These are phyloP conservation scores for Spodoptera litura DNA, from an alignment of 1,140 invertebrate genomes.

Conservation along the genomic window DNA sequence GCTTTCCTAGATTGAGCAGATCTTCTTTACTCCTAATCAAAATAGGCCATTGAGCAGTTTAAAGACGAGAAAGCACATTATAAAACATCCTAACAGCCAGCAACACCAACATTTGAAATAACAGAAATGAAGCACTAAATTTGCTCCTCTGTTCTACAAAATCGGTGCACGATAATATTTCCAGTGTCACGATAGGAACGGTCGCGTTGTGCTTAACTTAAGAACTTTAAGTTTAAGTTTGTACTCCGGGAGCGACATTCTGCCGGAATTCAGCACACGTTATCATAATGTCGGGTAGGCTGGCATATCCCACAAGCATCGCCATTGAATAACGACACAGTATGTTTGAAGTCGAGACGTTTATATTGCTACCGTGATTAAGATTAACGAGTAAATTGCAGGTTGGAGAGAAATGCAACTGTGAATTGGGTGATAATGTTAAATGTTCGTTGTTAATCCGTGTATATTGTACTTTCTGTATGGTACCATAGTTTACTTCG, in stretches of 20 bases:
- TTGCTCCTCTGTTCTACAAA: conserved; percentile 6
- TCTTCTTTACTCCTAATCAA: too few species aligned
- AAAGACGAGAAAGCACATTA: not conserved
- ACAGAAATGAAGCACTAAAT: conserved; percentile 34
- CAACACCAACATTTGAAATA: conserved; percentile 19
- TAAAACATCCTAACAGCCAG: too few species aligned
- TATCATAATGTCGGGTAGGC: conserved; percentile 30
- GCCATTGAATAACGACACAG: conserved; percentile 26
- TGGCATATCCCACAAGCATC: conserved; percentile 8
- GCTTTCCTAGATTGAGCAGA: too few species aligned
- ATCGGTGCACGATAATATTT: conserved; percentile 18
- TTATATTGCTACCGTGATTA: not conserved
- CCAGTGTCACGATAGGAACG: conserved; percentile 9
- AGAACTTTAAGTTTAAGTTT: conserved; percentile 45
- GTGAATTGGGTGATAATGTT: too few species aligned
- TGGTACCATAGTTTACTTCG: too few species aligned
- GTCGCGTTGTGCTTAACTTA: conserved; percentile 34
- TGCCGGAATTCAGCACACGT: conserved; percentile 44
- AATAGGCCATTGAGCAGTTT: too few species aligned
- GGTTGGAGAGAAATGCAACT: too few species aligned
- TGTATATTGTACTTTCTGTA: too few species aligned
- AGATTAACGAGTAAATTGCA: not conserved
- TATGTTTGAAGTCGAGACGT: conserved; percentile 19
- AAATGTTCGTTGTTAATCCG: too few species aligned
- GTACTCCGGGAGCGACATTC: conserved; percentile 18